Percentiles rank a stretch among this genome's conserved stretches.
Evolutionary conservation across 2,888 invertebrate genomes (phyloP).

Genomic region (Agrenia bidenticulata): DNA sequence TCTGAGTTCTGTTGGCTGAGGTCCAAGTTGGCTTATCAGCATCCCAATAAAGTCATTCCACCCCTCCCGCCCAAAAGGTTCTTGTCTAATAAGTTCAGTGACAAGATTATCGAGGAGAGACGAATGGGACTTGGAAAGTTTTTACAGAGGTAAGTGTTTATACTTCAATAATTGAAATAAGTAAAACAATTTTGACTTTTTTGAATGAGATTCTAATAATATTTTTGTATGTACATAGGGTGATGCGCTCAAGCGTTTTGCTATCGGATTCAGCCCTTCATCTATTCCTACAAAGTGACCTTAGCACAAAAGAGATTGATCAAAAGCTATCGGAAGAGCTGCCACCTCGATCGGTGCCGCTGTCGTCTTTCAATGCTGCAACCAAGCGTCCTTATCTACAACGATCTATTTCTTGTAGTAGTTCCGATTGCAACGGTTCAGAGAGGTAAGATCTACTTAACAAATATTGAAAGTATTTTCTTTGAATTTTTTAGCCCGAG

Average conservation of each 20-base stretch:
- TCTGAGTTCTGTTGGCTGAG: conserved; percentile 50
- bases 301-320: conserved; percentile 46
- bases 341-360: conserved; percentile 31
- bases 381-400: conserved; percentile 28
- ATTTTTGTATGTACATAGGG: no score
- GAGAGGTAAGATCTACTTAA: not conserved
- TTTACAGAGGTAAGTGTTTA: conserved; percentile 41
- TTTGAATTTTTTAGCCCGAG: no score
- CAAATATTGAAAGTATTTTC: no score
- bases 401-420: conserved; percentile 31
- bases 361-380: conserved; percentile 31
- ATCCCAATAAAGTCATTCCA: conserved; percentile 50
- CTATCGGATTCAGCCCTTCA: conserved; percentile 50
- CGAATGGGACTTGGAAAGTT: conserved; percentile 47
- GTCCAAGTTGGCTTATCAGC: conserved; percentile 45
- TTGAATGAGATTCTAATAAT: no score
- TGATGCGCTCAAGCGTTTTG: conserved; percentile 48
- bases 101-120: conserved; percentile 48
- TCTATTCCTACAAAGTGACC: conserved; percentile 46
- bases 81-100: conserved; percentile 45
- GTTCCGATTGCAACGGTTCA: conserved; percentile 21
- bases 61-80: conserved; percentile 47
- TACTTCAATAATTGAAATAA: conserved; percentile 8
- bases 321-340: conserved; percentile 42
- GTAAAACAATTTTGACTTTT: not conserved